phyloP scores from a whole-genome alignment of 2,888 invertebrate genomes.

The Helleia helle region DNA sequence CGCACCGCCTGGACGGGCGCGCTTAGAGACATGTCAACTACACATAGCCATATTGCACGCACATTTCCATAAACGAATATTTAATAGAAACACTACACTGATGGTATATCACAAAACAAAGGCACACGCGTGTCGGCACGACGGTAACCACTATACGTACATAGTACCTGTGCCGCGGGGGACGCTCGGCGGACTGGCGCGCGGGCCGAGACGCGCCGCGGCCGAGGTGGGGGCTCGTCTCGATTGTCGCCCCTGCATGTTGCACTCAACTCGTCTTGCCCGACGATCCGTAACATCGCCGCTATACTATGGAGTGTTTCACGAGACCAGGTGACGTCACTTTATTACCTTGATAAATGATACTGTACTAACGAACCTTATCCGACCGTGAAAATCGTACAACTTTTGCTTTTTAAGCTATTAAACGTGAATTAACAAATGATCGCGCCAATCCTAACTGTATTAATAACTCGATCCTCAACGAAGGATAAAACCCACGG shows the following conservation, averaged over 20 bases:
- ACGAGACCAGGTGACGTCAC: conserved; percentile 31
- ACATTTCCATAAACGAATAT: conserved; percentile 45
- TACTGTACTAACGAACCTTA: conserved; percentile 5
- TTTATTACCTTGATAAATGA: conserved; percentile 27
- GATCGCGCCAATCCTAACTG: too few relatives aligned
- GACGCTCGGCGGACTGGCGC: conserved; percentile 67
- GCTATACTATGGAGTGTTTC: conserved; percentile 23
- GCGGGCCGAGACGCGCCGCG: conserved; percentile 30
- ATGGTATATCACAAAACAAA: conserved; percentile 53
- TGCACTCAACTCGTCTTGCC: conserved; percentile 45
- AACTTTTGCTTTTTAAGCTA: conserved; percentile 14
- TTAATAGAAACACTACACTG: conserved; percentile 33
- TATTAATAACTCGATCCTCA: too few relatives aligned
- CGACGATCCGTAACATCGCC: conserved; percentile 31
- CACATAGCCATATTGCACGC: conserved; percentile 53
- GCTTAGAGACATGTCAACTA: conserved; percentile 72
- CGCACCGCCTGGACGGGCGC: conserved; percentile 70
- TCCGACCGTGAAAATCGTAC: conserved; percentile 11
- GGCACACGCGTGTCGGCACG: conserved; percentile 49
- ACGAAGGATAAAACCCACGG: too few relatives aligned
- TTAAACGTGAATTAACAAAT: not conserved
- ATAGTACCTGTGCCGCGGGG: conserved; percentile 60
- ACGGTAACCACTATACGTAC: conserved; percentile 33
- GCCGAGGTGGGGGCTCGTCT: conserved; percentile 55
- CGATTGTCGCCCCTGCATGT: conserved; percentile 51